Conservation (phyloP, 2,888 invertebrate genomes). For the Stomorhina lunata region DNA sequence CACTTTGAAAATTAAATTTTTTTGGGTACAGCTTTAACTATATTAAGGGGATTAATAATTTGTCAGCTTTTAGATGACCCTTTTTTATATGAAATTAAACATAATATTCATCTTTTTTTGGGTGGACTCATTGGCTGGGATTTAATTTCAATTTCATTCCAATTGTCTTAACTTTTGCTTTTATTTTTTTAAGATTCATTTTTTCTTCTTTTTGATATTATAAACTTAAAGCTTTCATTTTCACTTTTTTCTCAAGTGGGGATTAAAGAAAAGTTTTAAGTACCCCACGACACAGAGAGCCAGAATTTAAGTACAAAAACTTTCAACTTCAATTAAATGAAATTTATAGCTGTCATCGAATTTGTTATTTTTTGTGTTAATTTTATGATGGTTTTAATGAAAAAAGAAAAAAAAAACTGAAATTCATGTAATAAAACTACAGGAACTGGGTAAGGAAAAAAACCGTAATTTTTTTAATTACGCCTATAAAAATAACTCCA, state of each 20-base stretch:
- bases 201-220: neutral
- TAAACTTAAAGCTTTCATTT: constrained; percentile 33
- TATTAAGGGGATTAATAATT: constrained; percentile 36
- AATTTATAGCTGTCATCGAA: constrained; percentile 58
- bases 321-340: constrained; percentile 54
- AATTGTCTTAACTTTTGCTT: neutral
- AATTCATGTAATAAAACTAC: constrained; percentile 9
- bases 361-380: constrained; percentile 5
- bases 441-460: constrained; percentile 33
- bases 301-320: constrained; percentile 29
- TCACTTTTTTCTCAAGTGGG: constrained; percentile 42
- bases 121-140: neutral
- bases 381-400: constrained; percentile 30
- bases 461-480: constrained; percentile 61
- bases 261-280: constrained; percentile 9
- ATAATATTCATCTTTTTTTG: neutral
- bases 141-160: constrained; percentile 40
- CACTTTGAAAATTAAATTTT: neutral
- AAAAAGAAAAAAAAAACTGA: neutral
- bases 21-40: neutral
- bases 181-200: neutral
- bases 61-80: constrained; percentile 8
- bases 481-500: constrained; percentile 52
- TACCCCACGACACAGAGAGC: too few species aligned
- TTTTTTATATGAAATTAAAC: neutral